Evolutionary conservation across 2,797 vertebrate species (phyloP).

Genomic region (Notolabrus celidotus): DNA sequence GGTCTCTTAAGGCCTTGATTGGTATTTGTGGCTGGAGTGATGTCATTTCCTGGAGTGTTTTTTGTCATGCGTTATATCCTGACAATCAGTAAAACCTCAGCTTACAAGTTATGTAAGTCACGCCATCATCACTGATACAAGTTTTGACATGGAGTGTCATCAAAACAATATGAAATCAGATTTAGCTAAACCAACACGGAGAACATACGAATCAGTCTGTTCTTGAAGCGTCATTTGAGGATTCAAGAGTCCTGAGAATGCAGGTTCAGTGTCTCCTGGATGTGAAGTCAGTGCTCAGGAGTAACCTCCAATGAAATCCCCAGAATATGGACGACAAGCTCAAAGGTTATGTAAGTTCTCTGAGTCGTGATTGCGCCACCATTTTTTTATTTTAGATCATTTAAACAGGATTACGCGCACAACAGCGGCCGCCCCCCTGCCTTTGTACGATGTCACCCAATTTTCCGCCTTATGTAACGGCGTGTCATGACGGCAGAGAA

Average conservation of each 20-base stretch:
- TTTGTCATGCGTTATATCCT: neutral
- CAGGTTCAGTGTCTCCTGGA: too few species aligned
- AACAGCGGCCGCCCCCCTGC: neutral
- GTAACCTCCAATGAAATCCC: neutral
- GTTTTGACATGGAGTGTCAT: neutral
- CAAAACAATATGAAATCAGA: neutral
- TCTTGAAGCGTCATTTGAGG: too few species aligned
- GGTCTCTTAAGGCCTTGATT: neutral
- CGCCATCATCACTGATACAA: neutral
- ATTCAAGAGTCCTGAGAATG: too few species aligned
- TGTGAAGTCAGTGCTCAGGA: too few species aligned
- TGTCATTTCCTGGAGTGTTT: neutral
- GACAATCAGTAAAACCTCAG: neutral
- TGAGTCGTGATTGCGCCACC: neutral
- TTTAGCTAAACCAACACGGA: neutral
- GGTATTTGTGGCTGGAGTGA: neutral
- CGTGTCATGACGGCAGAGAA: neutral
- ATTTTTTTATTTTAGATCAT: neutral
- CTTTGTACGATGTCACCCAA: neutral
- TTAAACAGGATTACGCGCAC: neutral
- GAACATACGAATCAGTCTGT: neutral
- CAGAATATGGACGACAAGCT: neutral
- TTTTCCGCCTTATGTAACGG: neutral
- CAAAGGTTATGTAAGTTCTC: neutral
- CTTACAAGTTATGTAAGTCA: neutral